Conservation (phyloP, 2,113 vertebrate genomes). For the Antigone vipio region DNA sequence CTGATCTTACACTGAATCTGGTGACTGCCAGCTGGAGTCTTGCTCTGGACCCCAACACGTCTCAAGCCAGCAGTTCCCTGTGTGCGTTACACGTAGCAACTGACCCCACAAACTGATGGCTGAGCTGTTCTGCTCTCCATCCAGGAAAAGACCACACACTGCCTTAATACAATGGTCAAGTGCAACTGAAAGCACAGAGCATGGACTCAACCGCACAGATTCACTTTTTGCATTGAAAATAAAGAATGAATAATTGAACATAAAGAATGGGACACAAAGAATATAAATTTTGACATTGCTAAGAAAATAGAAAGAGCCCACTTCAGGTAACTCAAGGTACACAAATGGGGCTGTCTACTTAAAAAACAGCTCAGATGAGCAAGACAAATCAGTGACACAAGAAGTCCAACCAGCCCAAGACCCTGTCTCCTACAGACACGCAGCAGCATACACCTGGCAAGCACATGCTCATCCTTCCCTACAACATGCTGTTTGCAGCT, state of each 20-base stretch:
- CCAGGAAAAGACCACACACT: neutral
- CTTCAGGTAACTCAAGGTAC: neutral
- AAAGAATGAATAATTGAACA: neutral
- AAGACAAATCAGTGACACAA: neutral
- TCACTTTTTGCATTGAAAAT: neutral
- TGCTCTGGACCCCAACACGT: neutral
- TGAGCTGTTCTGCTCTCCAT: neutral
- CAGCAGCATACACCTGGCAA: neutral
- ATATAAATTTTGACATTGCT: neutral
- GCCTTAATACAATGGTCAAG: neutral
- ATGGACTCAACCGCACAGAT: neutral
- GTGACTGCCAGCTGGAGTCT: neutral
- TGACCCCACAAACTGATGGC: neutral
- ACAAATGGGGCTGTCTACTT: neutral
- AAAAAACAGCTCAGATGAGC: neutral
- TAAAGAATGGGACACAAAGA: neutral
- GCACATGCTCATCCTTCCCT: neutral
- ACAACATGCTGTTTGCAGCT: neutral
- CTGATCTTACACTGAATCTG: neutral
- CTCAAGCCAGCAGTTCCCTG: neutral
- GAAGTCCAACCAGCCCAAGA: neutral
- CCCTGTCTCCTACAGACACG: neutral
- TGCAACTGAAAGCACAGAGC: neutral
- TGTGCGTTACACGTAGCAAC: neutral
- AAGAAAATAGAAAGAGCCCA: neutral